phyloP scores from a whole-genome alignment of 2,797 vertebrate genomes.

The Ctenopoma kingsleyae region DNA sequence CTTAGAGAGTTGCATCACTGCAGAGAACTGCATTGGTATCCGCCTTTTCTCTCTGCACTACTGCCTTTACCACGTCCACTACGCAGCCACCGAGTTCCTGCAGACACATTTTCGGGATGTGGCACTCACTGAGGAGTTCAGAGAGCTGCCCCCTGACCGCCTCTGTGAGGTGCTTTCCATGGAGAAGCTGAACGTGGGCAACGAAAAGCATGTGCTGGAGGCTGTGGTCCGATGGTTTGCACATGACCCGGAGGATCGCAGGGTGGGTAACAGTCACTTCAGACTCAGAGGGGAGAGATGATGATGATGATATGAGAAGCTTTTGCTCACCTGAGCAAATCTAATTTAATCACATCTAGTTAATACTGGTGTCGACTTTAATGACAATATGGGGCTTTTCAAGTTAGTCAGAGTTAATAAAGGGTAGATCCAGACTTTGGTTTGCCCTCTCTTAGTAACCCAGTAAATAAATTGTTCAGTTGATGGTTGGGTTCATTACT shows the following conservation, averaged over 20 bases:
- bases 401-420: background rate
- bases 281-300: too few species aligned
- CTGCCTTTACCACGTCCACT: conserved; percentile 94
- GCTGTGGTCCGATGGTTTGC: conserved; percentile 94
- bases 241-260: conserved; percentile 91
- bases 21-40: conserved; percentile 98
- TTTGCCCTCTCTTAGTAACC: background rate
- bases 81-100: conserved; percentile 94
- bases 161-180: conserved; percentile 93
- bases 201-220: conserved; percentile 95
- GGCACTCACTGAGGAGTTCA: conserved; percentile 93
- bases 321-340: background rate
- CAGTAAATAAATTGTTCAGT: too few species aligned
- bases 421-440: background rate
- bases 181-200: conserved; percentile 98
- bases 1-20: conserved; percentile 95
- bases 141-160: conserved; percentile 90
- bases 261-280: conserved; percentile 80
- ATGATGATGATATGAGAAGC: too few species aligned
- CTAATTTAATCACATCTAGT: too few species aligned
- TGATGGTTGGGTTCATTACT: too few species aligned
- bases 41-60: conserved; percentile 96
- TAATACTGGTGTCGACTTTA: too few species aligned
- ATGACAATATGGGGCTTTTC: too few species aligned
- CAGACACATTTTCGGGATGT: conserved; percentile 98